phyloP scores from a whole-genome alignment of 2,888 invertebrate genomes.

The Neelides folsomi region DNA sequence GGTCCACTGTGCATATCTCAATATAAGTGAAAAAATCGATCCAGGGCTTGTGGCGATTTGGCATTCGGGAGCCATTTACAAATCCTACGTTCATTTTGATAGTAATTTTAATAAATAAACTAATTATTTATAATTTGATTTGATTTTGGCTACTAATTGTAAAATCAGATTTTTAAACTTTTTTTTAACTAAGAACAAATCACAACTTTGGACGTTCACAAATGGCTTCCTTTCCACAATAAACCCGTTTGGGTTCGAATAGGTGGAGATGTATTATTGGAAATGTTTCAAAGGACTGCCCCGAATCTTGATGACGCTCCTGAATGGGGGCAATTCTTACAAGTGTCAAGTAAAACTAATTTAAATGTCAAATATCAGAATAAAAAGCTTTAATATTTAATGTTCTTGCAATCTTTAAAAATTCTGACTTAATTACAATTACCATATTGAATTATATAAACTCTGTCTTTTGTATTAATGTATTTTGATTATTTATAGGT shows the following conservation, averaged over 20 bases:
- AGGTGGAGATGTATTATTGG: conserved; percentile 12
- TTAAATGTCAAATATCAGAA: too few relatives aligned
- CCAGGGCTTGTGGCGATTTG: conserved; percentile 18
- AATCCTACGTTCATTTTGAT: conserved; percentile 9
- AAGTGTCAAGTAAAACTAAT: conserved; percentile 24
- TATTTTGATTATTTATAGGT: conserved; percentile 8
- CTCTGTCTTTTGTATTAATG: conserved; percentile 1
- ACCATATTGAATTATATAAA: not conserved
- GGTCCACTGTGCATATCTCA: conserved; percentile 25
- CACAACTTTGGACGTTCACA: conserved; percentile 19
- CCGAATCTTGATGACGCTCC: conserved; percentile 10
- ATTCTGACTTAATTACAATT: too few relatives aligned
- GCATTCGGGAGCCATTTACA: conserved; percentile 26
- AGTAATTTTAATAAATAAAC: conserved; percentile 12
- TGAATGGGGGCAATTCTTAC: conserved; percentile 30
- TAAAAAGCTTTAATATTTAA: too few relatives aligned
- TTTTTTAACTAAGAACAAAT: too few relatives aligned
- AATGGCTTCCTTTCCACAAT: conserved; percentile 29
- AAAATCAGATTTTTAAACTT: too few relatives aligned
- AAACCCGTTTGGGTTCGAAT: conserved; percentile 18
- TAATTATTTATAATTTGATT: too few relatives aligned
- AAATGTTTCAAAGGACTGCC: conserved; percentile 21
- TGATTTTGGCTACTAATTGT: too few relatives aligned
- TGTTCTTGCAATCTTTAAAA: too few relatives aligned
- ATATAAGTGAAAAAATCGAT: not conserved